Evolutionary conservation across 2,797 vertebrate species (phyloP).

Genomic region (Fundulus diaphanus): DNA sequence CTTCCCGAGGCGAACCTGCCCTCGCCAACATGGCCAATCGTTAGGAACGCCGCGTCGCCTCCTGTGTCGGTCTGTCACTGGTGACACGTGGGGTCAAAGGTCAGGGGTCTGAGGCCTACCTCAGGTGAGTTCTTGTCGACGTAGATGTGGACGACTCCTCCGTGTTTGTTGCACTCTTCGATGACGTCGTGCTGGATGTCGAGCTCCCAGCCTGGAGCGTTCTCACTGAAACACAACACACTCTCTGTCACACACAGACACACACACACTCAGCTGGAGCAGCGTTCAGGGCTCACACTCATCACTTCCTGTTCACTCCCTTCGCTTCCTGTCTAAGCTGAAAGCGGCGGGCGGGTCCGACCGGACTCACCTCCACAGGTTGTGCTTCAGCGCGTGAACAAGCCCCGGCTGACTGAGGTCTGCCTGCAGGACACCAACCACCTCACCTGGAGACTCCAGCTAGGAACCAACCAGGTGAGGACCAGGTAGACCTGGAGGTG

Average conservation of each 20-base stretch:
- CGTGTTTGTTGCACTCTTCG: constrained; percentile 98
- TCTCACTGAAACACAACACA: constrained; percentile 83
- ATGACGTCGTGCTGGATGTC: constrained; percentile 98
- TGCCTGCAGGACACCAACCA: too few species aligned
- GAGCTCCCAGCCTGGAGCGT: constrained; percentile 90
- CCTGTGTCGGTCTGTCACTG: too few species aligned
- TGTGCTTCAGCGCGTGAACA: too few species aligned
- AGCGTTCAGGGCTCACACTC: neutral
- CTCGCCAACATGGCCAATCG: too few species aligned
- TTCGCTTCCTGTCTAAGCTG: neutral
- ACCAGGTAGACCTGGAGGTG: too few species aligned
- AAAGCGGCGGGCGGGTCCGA: too few species aligned
- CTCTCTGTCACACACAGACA: constrained; percentile 13
- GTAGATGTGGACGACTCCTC: constrained; percentile 96
- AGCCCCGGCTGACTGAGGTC: too few species aligned
- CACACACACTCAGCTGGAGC: constrained; percentile 9
- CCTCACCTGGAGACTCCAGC: neutral
- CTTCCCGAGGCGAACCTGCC: too few species aligned
- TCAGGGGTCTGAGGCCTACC: constrained; percentile 73
- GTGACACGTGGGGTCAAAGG: too few species aligned
- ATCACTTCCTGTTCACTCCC: neutral
- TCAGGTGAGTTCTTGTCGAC: constrained; percentile 96
- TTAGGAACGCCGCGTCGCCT: too few species aligned
- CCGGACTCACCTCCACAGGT: too few species aligned
- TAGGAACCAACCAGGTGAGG: too few species aligned